A percentile compares a stretch with the other conserved stretches of the same genome.
phyloP scores from a whole-genome alignment of 2,888 invertebrate species.

The Drosophila neonasuta region DNA sequence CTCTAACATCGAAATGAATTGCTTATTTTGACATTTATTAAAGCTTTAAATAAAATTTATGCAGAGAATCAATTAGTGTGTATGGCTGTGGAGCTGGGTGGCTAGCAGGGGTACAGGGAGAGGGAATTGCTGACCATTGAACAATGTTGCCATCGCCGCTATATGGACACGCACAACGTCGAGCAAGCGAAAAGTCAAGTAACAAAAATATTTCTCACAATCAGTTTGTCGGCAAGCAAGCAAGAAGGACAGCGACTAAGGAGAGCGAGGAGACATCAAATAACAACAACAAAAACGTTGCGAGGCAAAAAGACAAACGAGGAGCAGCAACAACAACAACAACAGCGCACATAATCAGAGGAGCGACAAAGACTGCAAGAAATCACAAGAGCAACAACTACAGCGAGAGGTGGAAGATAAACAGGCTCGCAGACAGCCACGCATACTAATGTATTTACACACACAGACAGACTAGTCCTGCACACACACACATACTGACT shows the following conservation, averaged over 20 bases:
- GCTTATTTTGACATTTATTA: conserved; percentile 79
- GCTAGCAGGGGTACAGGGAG: neutral
- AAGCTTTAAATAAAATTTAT: conserved; percentile 78
- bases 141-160: conserved; percentile 10
- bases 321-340: conserved; percentile 40
- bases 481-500: conserved; percentile 17
- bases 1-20: conserved; percentile 78
- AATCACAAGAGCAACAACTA: conserved; percentile 58
- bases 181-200: conserved; percentile 58
- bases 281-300: conserved; percentile 55
- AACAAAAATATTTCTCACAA: conserved; percentile 72
- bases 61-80: conserved; percentile 76
- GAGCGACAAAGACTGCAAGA: conserved; percentile 68
- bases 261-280: conserved; percentile 41
- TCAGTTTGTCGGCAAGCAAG: conserved; percentile 60
- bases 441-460: conserved; percentile 19
- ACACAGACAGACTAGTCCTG: conserved; percentile 4
- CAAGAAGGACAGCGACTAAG: conserved; percentile 21
- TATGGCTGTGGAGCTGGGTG: conserved; percentile 39
- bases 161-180: conserved; percentile 30
- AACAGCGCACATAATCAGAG: conserved; percentile 52
- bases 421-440: conserved; percentile 67
- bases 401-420: conserved; percentile 64
- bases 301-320: conserved; percentile 69
- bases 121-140: conserved; percentile 28